These are phyloP conservation scores for Eurystomus gularis DNA, from an alignment of 2,113 vertebrate genomes.

Conservation along the genomic window DNA sequence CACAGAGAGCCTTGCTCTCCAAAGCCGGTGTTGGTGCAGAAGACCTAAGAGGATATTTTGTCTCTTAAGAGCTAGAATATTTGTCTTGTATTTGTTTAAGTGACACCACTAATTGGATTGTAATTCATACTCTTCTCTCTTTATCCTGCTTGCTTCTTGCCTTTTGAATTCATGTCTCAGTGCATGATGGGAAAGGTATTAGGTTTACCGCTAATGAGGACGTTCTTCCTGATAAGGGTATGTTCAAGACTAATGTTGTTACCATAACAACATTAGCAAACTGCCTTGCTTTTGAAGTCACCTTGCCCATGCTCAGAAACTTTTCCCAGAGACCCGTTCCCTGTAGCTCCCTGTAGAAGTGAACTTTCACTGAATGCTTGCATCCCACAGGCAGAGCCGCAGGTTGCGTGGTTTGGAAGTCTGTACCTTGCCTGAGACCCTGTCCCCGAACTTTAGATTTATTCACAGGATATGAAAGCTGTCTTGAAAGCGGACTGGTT, in stretches of 20 bases:
- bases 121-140: constrained; percentile 74
- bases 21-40: neutral
- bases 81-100: constrained; percentile 22
- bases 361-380: neutral
- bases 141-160: constrained; percentile 76
- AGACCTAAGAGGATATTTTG: neutral
- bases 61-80: neutral
- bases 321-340: neutral
- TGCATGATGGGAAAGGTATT: constrained; percentile 96
- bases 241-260: constrained; percentile 71
- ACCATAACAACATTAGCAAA: constrained; percentile 51
- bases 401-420: neutral
- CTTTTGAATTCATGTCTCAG: constrained; percentile 84
- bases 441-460: neutral
- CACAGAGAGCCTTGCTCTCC: neutral
- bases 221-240: constrained; percentile 92
- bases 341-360: neutral
- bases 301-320: constrained; percentile 10
- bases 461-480: neutral
- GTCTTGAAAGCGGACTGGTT: neutral
- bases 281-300: constrained; percentile 36
- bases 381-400: neutral
- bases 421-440: neutral
- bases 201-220: constrained; percentile 94
- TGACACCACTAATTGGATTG: neutral